phyloP scores from a whole-genome alignment of 2,888 invertebrate species.

The Spialia ferax region DNA sequence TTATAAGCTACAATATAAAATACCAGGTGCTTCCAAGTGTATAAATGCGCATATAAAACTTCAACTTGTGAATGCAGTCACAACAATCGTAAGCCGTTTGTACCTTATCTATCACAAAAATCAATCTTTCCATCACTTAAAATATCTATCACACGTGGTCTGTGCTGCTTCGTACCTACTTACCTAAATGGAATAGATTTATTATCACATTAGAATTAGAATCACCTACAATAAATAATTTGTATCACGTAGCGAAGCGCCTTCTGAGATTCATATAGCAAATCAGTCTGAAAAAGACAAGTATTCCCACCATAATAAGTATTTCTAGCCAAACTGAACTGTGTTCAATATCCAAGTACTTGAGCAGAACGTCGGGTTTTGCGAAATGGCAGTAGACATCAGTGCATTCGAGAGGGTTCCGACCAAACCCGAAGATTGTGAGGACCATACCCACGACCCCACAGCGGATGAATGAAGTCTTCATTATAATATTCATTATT shows the following conservation, averaged over 20 bases:
- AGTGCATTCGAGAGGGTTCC: constrained; percentile 84
- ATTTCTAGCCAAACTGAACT: constrained; percentile 87
- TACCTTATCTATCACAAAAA: no score
- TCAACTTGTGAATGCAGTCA: no score
- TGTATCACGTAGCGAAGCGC: constrained; percentile 79
- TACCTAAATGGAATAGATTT: constrained; percentile 13
- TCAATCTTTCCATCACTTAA: no score
- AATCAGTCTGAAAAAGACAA: constrained; percentile 85
- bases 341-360: constrained; percentile 87
- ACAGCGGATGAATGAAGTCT: constrained; percentile 89
- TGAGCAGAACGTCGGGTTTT: constrained; percentile 87
- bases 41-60: no score
- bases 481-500: constrained; percentile 88
- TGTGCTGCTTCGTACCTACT: constrained; percentile 1
- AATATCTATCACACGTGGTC: not conserved
- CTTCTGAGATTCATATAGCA: constrained; percentile 86
- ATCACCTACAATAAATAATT: constrained; percentile 34
- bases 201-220: constrained; percentile 51
- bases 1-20: no score
- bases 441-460: constrained; percentile 88
- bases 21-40: no score
- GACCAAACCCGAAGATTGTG: constrained; percentile 88
- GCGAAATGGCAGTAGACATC: constrained; percentile 89
- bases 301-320: constrained; percentile 76
- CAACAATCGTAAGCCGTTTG: not conserved